phyloP scores from a whole-genome alignment of 2,888 invertebrate species.

The Allacma fusca region DNA sequence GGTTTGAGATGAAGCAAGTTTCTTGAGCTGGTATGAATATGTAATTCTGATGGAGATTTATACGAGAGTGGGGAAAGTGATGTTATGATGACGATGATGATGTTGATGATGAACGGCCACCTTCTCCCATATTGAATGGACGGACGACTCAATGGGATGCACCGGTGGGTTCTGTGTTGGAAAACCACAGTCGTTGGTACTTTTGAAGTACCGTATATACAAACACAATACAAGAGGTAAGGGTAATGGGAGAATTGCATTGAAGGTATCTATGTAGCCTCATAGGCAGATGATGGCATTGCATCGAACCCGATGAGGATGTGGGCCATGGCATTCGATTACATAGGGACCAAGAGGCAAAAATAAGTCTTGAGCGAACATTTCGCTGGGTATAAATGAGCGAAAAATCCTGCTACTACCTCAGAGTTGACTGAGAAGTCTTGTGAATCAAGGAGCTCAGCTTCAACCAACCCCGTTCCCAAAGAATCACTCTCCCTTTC shows the following conservation, averaged over 20 bases:
- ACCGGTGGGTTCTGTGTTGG: slow-evolving; percentile 5
- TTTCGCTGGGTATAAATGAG: slow-evolving; percentile 23
- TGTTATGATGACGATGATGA: slow-evolving; percentile 9
- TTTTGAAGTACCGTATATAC: not conserved
- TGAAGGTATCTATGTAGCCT: not conserved
- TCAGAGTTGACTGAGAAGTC: slow-evolving; percentile 24
- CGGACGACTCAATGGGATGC: not conserved
- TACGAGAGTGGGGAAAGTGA: slow-evolving; percentile 16
- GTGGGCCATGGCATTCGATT: slow-evolving; percentile 31
- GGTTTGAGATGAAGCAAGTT: slow-evolving; percentile 1
- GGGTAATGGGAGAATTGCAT: slow-evolving; percentile 11
- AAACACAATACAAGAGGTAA: not conserved
- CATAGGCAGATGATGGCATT: not conserved
- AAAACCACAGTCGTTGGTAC: slow-evolving; percentile 10
- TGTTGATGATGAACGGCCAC: not conserved
- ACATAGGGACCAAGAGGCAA: slow-evolving; percentile 1
- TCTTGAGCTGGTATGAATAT: not conserved
- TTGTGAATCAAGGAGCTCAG: slow-evolving; percentile 17
- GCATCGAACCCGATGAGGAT: slow-evolving; percentile 12
- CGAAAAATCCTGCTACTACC: slow-evolving; percentile 6
- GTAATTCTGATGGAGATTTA: not conserved
- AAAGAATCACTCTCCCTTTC: slow-evolving; percentile 6
- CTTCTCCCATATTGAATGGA: slow-evolving; percentile 9
- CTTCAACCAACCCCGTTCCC: not conserved
- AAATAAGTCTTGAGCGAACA: slow-evolving; percentile 5